phyloP scores from a whole-genome alignment of 2,113 vertebrate genomes.

The Callospermophilus lateralis region DNA sequence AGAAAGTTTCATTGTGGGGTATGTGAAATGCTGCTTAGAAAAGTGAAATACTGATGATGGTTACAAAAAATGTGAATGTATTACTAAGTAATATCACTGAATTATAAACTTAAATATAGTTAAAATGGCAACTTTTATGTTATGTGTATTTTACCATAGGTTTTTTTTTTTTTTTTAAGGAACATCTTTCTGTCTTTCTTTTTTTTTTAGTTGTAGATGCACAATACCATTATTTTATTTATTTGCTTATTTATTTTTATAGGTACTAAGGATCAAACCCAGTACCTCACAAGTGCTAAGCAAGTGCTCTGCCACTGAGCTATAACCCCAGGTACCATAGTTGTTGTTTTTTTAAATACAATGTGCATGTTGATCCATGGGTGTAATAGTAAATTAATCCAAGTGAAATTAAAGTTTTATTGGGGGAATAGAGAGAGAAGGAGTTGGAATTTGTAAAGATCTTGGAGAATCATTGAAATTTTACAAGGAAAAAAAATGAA shows the following conservation, averaged over 20 bases:
- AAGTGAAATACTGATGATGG: background rate
- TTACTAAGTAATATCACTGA: background rate
- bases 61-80: background rate
- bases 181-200: too few species aligned
- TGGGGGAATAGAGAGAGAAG: background rate
- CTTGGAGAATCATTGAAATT: conserved; percentile 25
- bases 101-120: conserved; percentile 28
- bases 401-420: conserved; percentile 28
- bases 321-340: too few species aligned
- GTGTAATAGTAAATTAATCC: conserved; percentile 6
- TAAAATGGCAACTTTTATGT: background rate
- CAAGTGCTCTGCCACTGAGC: too few species aligned
- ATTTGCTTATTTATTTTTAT: too few species aligned
- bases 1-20: background rate
- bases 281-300: too few species aligned
- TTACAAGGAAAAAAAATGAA: conserved; percentile 3
- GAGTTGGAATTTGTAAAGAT: background rate
- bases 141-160: conserved; percentile 8
- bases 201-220: background rate
- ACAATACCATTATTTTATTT: too few species aligned
- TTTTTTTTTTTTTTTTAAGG: background rate
- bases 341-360: background rate
- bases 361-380: background rate
- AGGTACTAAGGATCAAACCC: too few species aligned
- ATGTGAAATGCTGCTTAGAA: conserved; percentile 6